Evolutionary conservation across 1,140 invertebrate genomes (phyloP).

Genomic region (Notospermus geniculatus): DNA sequence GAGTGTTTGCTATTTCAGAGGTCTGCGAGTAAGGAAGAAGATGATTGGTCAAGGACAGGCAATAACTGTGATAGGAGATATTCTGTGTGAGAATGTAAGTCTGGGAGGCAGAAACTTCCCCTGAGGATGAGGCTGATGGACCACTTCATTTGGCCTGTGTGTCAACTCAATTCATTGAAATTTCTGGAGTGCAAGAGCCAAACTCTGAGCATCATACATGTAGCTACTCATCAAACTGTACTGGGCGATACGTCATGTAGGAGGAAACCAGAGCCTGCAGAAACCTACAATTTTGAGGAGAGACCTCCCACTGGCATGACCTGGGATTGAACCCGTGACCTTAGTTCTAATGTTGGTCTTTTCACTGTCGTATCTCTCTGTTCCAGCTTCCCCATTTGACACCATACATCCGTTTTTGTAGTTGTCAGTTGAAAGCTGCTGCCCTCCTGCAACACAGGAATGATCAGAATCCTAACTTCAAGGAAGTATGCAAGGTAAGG

Average conservation of each 20-base stretch:
- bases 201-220: too few relatives aligned
- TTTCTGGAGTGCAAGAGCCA: too few relatives aligned
- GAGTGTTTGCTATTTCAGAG: constrained; percentile 56
- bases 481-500: constrained; percentile 51
- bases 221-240: too few relatives aligned
- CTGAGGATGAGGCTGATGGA: not conserved
- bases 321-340: too few relatives aligned
- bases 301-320: too few relatives aligned
- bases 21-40: constrained; percentile 65
- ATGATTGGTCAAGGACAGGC: constrained; percentile 63
- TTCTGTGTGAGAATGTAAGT: constrained; percentile 76
- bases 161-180: too few relatives aligned
- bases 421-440: constrained; percentile 74
- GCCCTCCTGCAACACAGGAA: constrained; percentile 68
- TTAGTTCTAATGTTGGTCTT: not conserved
- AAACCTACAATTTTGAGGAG: too few relatives aligned
- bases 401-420: constrained; percentile 79
- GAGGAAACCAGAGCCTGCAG: too few relatives aligned
- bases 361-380: constrained; percentile 16
- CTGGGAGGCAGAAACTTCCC: too few relatives aligned
- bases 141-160: too few relatives aligned
- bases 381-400: constrained; percentile 73
- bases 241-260: too few relatives aligned
- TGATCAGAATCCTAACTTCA: constrained; percentile 60
- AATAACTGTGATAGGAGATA: constrained; percentile 72